Percentiles rank a stretch among this genome's conserved stretches.
These are phyloP conservation scores for Drosophila fungiperda DNA, from an alignment of 2,888 invertebrate species.

Conservation along the genomic window DNA sequence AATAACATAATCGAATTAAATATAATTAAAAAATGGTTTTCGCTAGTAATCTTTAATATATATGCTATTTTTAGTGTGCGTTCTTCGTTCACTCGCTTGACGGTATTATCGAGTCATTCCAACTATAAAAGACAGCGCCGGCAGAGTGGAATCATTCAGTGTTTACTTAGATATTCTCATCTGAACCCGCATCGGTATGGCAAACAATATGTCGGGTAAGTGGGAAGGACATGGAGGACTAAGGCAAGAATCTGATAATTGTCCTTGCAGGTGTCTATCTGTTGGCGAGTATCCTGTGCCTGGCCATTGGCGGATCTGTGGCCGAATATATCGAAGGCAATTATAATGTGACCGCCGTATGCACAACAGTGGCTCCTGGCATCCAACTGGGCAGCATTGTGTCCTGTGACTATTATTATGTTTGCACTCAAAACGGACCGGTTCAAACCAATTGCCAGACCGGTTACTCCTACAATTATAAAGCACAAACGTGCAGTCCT, in stretches of 20 bases:
- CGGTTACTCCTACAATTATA: conserved; percentile 41
- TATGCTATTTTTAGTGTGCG: neutral
- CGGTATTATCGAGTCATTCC: neutral
- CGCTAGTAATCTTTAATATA: neutral
- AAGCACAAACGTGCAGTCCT: conserved; percentile 30
- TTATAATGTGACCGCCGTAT: conserved; percentile 64
- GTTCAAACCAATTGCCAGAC: conserved; percentile 13
- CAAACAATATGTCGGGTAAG: conserved; percentile 44
- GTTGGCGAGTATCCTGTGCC: conserved; percentile 39
- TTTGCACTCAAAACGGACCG: conserved; percentile 43
- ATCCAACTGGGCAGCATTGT: conserved; percentile 53
- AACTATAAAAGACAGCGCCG: conserved; percentile 37
- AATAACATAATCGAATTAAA: conserved; percentile 38
- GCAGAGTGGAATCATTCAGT: conserved; percentile 34
- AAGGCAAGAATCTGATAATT: neutral
- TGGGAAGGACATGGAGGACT: neutral
- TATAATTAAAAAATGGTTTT: conserved; percentile 33
- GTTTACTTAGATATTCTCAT: conserved; percentile 11
- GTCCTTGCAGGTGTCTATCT: conserved; percentile 46
- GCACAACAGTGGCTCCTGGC: conserved; percentile 44
- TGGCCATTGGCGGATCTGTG: conserved; percentile 25
- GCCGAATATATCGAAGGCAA: conserved; percentile 48
- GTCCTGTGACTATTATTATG: conserved; percentile 56
- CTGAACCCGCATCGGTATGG: conserved; percentile 8
- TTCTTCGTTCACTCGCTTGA: neutral